Conservation (phyloP, 1,140 invertebrate genomes). For the Argopecten irradians region DNA sequence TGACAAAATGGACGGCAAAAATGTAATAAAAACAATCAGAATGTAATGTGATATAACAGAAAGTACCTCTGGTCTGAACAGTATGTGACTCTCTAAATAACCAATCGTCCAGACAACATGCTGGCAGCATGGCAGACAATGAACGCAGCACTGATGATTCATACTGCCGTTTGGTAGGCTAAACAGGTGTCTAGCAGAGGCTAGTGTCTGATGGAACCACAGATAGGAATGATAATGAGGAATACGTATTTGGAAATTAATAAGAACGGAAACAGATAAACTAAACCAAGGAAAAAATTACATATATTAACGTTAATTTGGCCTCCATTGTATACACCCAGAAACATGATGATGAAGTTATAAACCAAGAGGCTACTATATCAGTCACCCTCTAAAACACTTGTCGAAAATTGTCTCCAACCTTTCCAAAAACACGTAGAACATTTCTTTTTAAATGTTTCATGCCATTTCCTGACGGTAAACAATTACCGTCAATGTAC, state of each 20-base stretch:
- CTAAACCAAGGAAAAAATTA: not conserved
- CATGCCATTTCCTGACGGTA: not conserved
- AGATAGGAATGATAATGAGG: not conserved
- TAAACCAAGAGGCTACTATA: not conserved
- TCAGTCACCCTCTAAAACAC: not conserved
- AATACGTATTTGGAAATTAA: not conserved
- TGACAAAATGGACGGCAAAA: not conserved
- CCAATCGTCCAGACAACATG: no score
- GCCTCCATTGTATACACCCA: not conserved
- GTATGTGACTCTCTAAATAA: no score
- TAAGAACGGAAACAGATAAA: not conserved
- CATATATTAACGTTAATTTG: not conserved
- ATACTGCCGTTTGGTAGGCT: not conserved
- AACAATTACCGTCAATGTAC: not conserved
- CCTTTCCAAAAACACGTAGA: not conserved
- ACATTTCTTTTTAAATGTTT: not conserved
- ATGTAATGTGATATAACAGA: not conserved
- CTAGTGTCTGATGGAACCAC: not conserved
- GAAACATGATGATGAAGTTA: not conserved
- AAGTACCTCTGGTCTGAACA: not conserved
- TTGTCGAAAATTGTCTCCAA: not conserved
- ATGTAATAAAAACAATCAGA: conserved; percentile 10
- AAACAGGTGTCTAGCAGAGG: not conserved
- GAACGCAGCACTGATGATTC: not conserved
- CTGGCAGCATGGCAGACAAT: not conserved